Base-by-base conservation (phyloP, 2,797 vertebrate species). In the Pseudomugil tenellus region DNA sequence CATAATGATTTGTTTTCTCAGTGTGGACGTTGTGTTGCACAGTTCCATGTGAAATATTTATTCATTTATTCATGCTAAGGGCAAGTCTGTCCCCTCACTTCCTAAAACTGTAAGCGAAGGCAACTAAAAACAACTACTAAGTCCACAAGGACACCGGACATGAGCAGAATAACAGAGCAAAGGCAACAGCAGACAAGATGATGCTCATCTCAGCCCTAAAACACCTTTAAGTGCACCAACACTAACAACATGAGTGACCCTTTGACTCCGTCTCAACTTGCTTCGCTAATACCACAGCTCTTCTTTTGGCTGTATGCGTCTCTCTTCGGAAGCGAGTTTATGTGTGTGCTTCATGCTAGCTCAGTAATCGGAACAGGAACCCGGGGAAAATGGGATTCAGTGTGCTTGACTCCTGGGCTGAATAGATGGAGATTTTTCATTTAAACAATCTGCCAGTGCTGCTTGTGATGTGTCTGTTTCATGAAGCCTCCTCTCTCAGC, bases 61-160 rank as follows among this genome's bases (percentile, higher is more conserved):
- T 90, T 90, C 79, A 85, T 88, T 65, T 84, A 88, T 90, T 91
- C 83, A 80, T 71, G 82, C 88, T 79, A 32, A 10, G 70, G 85
- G 89, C 75, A 9, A 39, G 64, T 54, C 41, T 62, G 80, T 89
- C 76, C 77, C 78, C 76, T 80, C 62, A 67, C 75, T 76, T 74
- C 79, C 77, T 79, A 70, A 67, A 87, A 84, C 73, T 80, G 77
- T 87, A 85, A 85, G 83, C 82, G 84, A 88, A 88, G 82, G 83
- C 78, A 74, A 62, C 77, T 78, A 83, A 88, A 89, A 84, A 84
- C 77, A 88, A 67, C 73, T 61, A 54, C 34, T 59, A 62, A 70
- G 68, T 84, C 85, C 80, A 72, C 43, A 76, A 1, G 52, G 72
- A 76, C 60, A 67, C 59, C 23, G 66, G 69, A 57, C 71, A 65